Evolutionary conservation across 2,888 invertebrate genomes (phyloP).

Genomic region (Catotricha subobsoleta): DNA sequence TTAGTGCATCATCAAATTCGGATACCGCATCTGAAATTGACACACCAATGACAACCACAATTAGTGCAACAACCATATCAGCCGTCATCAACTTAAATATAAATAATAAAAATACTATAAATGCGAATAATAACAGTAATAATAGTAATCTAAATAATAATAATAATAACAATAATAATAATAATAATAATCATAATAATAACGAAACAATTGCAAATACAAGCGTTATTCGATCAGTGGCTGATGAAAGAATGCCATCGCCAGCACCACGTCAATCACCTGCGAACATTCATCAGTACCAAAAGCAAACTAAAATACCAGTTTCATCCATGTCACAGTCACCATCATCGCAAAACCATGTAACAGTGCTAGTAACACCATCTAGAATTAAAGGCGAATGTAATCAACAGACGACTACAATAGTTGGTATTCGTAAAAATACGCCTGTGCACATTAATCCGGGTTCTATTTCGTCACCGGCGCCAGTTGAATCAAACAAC

Average conservation of each 20-base stretch:
- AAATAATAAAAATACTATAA: conserved; percentile 14
- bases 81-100: neutral
- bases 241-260: conserved; percentile 26
- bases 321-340: neutral
- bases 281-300: conserved; percentile 9
- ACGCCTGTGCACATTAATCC: conserved; percentile 4
- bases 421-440: conserved; percentile 6
- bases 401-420: conserved; percentile 17
- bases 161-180: conserved; percentile 8
- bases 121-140: conserved; percentile 15
- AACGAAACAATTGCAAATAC: conserved; percentile 15
- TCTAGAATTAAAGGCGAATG: conserved; percentile 29
- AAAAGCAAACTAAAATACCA: conserved; percentile 18
- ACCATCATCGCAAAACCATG: conserved; percentile 15
- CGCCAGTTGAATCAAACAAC: conserved; percentile 17
- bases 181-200: conserved; percentile 8
- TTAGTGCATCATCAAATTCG: too few relatives aligned
- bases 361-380: conserved; percentile 34
- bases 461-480: conserved; percentile 7
- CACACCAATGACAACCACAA: neutral
- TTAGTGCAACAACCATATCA: conserved; percentile 15
- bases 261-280: conserved; percentile 25
- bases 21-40: conserved; percentile 1
- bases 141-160: conserved; percentile 11
- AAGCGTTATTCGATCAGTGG: conserved; percentile 29